Percentiles rank a stretch among this genome's conserved stretches.
phyloP scores from a whole-genome alignment of 1,140 invertebrate genomes.

The Drosophila lowei region DNA sequence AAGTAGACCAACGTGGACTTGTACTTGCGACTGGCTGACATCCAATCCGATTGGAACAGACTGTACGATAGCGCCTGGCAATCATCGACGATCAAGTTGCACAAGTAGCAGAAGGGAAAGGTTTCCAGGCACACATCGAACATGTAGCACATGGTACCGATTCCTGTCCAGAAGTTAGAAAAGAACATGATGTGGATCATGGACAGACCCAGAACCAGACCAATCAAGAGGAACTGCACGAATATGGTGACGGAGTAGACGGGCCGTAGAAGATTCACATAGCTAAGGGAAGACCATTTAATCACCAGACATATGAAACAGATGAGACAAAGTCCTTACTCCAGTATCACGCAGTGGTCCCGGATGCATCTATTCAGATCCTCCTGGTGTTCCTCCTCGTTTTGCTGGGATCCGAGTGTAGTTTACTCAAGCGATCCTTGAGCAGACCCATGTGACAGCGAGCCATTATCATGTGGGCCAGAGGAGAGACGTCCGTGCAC shows the following conservation, averaged over 20 bases:
- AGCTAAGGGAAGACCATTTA: conserved; percentile 2
- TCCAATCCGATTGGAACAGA: conserved; percentile 41
- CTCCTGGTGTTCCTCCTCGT: conserved; percentile 18
- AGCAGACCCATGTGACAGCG: conserved; percentile 23
- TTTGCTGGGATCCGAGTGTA: conserved; percentile 22
- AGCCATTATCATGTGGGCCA: conserved; percentile 25
- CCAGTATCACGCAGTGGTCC: conserved; percentile 36
- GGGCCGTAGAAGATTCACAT: conserved; percentile 24
- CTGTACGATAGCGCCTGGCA: conserved; percentile 2
- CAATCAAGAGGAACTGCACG: conserved; percentile 31
- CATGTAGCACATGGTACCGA: conserved; percentile 9
- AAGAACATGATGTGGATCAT: conserved; percentile 34
- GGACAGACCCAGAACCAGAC: conserved; percentile 24
- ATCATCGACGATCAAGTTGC: conserved; percentile 25
- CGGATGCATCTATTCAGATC: conserved; percentile 33
- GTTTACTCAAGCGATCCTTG: background rate
- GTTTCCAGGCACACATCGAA: conserved; percentile 22
- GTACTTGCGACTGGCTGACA: conserved; percentile 24
- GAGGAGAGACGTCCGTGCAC: conserved; percentile 29
- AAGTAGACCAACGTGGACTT: conserved; percentile 30
- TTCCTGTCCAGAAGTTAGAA: conserved; percentile 11
- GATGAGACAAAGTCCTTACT: background rate
- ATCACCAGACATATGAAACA: too few relatives aligned
- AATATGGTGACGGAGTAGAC: conserved; percentile 42
- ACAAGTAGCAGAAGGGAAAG: conserved; percentile 43